Evolutionary conservation across 2,113 vertebrate genomes (phyloP).

Genomic region (Mungos mungo): DNA sequence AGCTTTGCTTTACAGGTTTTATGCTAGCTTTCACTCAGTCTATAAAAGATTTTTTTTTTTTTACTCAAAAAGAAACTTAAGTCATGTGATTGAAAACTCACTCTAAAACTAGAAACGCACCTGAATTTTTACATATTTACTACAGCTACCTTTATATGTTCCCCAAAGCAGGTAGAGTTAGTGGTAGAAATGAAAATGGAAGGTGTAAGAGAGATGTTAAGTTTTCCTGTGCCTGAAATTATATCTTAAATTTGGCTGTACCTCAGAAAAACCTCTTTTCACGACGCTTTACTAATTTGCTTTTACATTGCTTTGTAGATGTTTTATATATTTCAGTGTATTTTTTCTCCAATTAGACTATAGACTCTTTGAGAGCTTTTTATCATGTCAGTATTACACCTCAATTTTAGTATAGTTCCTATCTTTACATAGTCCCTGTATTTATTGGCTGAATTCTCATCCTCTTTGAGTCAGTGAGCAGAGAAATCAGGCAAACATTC

Average conservation of each 20-base stretch:
- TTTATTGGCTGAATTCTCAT: conserved; percentile 38
- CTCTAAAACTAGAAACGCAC: not conserved
- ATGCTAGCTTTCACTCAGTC: conserved; percentile 6
- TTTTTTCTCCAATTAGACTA: not conserved
- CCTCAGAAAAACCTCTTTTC: not conserved
- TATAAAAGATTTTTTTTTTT: not conserved
- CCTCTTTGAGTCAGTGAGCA: not conserved
- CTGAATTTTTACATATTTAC: conserved; percentile 6
- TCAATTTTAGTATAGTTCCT: conserved; percentile 18
- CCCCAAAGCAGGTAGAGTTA: not conserved
- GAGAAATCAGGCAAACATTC: not conserved
- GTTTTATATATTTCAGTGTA: not conserved
- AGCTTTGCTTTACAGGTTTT: conserved; percentile 52
- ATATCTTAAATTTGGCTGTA: not conserved
- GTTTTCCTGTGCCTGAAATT: not conserved
- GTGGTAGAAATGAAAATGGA: not conserved
- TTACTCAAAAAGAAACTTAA: not conserved
- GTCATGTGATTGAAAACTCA: conserved; percentile 16
- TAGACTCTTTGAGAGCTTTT: conserved; percentile 14
- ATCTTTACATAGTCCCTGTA: conserved; percentile 42
- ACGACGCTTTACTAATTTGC: not conserved
- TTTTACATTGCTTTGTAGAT: not conserved
- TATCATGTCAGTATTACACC: not conserved
- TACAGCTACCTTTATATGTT: not conserved
- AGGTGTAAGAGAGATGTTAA: not conserved